These are phyloP conservation scores for Phylloscopus collybita DNA, from an alignment of 2,797 vertebrate genomes.

Conservation along the genomic window DNA sequence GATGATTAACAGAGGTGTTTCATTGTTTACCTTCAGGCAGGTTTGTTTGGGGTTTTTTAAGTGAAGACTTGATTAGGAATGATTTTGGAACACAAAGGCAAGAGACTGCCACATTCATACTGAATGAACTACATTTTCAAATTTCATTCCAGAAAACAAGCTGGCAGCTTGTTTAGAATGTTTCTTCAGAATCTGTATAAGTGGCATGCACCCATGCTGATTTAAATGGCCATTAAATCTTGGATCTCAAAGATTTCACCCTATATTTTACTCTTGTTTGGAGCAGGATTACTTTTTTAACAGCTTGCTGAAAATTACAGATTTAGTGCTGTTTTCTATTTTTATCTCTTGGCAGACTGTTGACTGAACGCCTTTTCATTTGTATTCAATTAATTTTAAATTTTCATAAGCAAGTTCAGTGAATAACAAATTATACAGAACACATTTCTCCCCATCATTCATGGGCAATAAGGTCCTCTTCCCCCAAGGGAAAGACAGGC, in stretches of 20 bases:
- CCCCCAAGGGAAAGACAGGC: not conserved
- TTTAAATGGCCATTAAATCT: not conserved
- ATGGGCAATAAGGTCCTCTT: not conserved
- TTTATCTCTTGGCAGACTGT: not conserved
- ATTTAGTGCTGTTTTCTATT: not conserved
- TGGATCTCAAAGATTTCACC: not conserved
- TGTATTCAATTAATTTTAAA: not conserved
- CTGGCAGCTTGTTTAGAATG: not conserved
- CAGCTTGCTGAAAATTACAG: not conserved
- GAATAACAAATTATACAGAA: not conserved
- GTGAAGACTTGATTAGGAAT: not conserved
- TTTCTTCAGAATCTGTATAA: not conserved
- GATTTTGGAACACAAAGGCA: not conserved
- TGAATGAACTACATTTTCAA: not conserved
- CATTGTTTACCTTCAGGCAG: not conserved
- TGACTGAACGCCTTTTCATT: not conserved
- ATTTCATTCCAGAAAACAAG: not conserved
- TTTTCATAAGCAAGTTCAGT: not conserved
- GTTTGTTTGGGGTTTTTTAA: not conserved
- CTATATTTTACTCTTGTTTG: not conserved
- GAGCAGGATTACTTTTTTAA: not conserved
- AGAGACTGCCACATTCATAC: not conserved
- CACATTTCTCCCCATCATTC: not conserved
- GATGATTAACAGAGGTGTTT: not conserved
- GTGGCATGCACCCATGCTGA: rapidly evolving